Conservation (phyloP, 1,140 invertebrate species). For the Caenorhabditis tropicalis region DNA sequence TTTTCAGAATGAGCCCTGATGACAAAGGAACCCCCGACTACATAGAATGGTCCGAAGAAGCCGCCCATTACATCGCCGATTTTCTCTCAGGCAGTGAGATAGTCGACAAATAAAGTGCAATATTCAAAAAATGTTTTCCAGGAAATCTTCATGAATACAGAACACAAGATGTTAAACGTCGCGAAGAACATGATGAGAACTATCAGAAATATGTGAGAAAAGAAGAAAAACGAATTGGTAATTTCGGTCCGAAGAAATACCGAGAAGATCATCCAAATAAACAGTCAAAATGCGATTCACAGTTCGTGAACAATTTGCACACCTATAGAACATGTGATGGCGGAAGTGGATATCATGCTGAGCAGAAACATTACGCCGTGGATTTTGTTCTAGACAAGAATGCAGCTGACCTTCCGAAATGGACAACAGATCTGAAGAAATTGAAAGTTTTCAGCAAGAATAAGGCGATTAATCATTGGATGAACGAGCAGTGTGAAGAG, state of each 20-base stretch:
- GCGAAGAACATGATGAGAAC: background rate
- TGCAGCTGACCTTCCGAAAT: background rate
- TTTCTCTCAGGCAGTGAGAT: background rate
- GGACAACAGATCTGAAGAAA: background rate
- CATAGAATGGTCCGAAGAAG: background rate
- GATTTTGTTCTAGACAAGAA: background rate
- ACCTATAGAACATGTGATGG: background rate
- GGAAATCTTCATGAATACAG: background rate
- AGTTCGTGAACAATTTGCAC: background rate
- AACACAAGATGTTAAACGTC: background rate
- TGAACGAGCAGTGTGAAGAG: background rate
- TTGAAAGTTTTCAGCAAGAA: background rate
- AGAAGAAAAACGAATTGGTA: background rate
- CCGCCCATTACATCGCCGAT: background rate
- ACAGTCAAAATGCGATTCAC: background rate
- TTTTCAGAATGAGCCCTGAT: no score
- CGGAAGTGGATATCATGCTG: background rate
- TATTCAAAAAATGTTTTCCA: background rate
- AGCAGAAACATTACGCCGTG: background rate
- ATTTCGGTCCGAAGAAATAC: background rate
- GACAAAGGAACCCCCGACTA: background rate
- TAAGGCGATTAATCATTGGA: background rate
- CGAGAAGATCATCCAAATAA: background rate
- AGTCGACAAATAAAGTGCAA: background rate
- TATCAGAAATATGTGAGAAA: background rate